Evolutionary conservation across 2,113 vertebrate species (phyloP), one percentile per base, ranked within the genome.

Genomic region (Catharus bicknelli): DNA sequence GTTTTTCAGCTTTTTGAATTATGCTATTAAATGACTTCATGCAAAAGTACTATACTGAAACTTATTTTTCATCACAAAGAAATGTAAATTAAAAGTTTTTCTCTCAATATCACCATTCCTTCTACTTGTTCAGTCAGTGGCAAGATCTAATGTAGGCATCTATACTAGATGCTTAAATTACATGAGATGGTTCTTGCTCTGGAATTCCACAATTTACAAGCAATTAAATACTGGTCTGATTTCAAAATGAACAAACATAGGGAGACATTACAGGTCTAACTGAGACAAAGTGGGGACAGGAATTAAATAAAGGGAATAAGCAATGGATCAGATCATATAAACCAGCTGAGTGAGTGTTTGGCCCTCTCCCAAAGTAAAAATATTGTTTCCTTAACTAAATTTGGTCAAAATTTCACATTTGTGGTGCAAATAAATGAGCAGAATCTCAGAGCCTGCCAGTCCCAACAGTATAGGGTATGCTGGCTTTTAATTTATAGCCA

Each of bases 281-380:
- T 25, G n/a, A 93, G 51, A 70, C 68, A 58, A 68, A 64, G n/a
- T 32, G 12, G 19, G 25, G 27, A 61, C 30, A 73, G 76, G 17
- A 80, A 66, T 69, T 91, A 94, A 83, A 88, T 91, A 85, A 91
- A 63, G 43, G 11, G 55, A 63, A 29, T 62, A 74, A 80, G 55
- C 51, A 80, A 69, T 30, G 22, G 22, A 64, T 38, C 48, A 57
- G 25, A 72, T 76, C 3, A 2, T 57, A 75, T 91, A 89, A 87
- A 92, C 77, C 63, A 74, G 8, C 30, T 75, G 7, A 94, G 63
- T 29, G 59, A 58, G 32, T 13, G 15, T 38, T 70, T 90, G 74
- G 66, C 40, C 36, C 25, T 67, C 80, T 84, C 40, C 30, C 53
- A 84, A 72, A 74, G 23, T 50, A 75, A 83, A 88, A 83, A 70